A percentile compares a stretch with the other conserved stretches of the same genome.
phyloP scores from a whole-genome alignment of 1,140 invertebrate species.

The Aphidius gifuensis region DNA sequence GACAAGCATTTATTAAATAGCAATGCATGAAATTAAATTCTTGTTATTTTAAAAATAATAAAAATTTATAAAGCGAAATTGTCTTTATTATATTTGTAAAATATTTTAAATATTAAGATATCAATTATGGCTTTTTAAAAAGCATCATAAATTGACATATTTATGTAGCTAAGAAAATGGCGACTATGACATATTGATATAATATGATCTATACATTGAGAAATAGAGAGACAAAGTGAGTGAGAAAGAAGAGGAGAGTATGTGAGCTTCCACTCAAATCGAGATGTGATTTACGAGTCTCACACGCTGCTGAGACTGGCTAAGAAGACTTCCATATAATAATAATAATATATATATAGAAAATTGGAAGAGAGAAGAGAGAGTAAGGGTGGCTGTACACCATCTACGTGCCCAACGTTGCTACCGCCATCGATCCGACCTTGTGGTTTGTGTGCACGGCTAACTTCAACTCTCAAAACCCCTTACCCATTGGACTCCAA shows the following conservation, averaged over 20 bases:
- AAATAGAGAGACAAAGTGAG: not conserved
- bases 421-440: conserved; percentile 20
- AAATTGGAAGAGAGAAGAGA: not conserved
- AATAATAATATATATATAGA: not conserved
- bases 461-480: conserved; percentile 7
- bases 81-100: no score
- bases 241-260: conserved; percentile 1
- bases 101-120: no score
- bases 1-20: no score
- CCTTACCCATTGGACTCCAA: not conserved
- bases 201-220: no score
- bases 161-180: no score
- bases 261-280: conserved; percentile 1
- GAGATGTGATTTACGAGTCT: conserved; percentile 16
- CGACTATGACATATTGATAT: no score
- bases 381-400: not conserved
- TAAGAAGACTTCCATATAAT: no score
- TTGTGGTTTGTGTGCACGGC: conserved; percentile 12
- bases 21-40: no score
- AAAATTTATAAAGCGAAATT: no score
- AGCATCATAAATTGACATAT: no score
- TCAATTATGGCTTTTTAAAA: no score
- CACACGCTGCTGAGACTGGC: conserved; percentile 4
- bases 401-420: conserved; percentile 14
- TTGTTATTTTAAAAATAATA: no score